Conservation (phyloP, 2,888 invertebrate genomes). For the Noctua janthina region DNA sequence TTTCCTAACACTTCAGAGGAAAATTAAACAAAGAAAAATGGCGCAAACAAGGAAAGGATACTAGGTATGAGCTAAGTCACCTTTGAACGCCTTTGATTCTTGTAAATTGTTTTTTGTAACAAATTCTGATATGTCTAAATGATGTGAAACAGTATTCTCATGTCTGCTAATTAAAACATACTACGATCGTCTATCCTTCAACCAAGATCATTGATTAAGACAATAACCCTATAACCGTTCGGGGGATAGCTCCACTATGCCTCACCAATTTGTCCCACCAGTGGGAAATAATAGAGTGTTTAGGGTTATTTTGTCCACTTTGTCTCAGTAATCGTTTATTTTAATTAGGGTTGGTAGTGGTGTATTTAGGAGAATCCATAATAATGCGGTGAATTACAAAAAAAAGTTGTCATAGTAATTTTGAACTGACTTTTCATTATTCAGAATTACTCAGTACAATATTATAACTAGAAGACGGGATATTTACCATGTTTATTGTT, state of each 20-base stretch:
- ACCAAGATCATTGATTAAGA: not conserved
- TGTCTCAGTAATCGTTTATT: not conserved
- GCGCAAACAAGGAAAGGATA: not conserved
- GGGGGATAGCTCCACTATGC: not conserved
- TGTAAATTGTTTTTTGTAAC: constrained; percentile 24
- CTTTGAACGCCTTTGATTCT: constrained; percentile 2
- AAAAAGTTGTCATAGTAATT: not conserved
- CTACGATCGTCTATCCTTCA: not conserved
- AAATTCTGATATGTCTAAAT: constrained; percentile 23
- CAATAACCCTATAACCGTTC: not conserved
- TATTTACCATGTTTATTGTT: too few species aligned
- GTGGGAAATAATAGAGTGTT: not conserved
- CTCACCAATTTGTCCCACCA: not conserved
- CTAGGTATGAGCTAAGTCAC: constrained; percentile 15
- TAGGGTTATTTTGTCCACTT: not conserved
- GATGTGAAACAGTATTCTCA: constrained; percentile 25
- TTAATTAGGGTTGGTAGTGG: not conserved
- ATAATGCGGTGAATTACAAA: not conserved
- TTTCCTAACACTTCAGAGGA: constrained; percentile 38
- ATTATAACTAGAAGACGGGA: too few species aligned
- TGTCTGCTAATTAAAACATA: constrained; percentile 1
- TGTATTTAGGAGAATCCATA: not conserved
- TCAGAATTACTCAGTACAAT: too few species aligned
- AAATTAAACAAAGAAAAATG: constrained; percentile 39
- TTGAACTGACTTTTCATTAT: too few species aligned